Base-by-base conservation (phyloP, 2,113 vertebrate genomes). In the Emydura subglobosa region DNA sequence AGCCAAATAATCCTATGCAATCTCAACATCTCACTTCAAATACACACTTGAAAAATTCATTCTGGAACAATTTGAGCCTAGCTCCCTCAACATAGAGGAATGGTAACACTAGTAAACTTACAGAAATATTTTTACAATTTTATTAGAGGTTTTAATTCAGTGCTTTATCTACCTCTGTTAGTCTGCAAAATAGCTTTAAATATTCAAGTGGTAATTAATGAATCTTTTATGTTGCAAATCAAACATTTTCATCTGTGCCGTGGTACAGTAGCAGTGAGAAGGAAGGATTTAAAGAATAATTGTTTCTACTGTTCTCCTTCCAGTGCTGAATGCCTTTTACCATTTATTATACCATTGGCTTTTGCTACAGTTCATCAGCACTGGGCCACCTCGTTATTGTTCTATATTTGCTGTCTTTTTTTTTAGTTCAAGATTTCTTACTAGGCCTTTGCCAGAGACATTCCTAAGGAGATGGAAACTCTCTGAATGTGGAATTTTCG, bases 161-260 rank as follows among this genome's bases (percentile, higher is more conserved):
- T 84, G 98, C 98, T 98, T 98, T 98, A 98, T 98, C 98, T 98
- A 93, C 97, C 98, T 98, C 98, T 98, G 98, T 98, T 98, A 98
- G 98, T 97, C 96, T 97, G 97, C 97, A 98, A 98, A 98, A 98
- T 98, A 98, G 97, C 97, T 98, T 98, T 98, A 98, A 98, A 98
- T 98, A 98, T 98, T 98, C 98, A 98, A 98, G 98, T 98, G 98
- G 98, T 98, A 98, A 98, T 98, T 98, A 98, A 98, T 98, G 97
- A 98, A 98, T 98, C 98, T 98, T 98, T 98, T 98, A 98, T 98
- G 98, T 98, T 98, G 97, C 98, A 98, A 98, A 98, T 98, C 98
- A 98, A 98, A 98, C 97, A 98, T 98, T 98, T 98, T 98, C 98
- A 98, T 98, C 97, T 97, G 95, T 34, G 96, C 91, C 29, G 96